Conservation (phyloP, 1,140 invertebrate genomes). For the Brachionus paranguensis region DNA sequence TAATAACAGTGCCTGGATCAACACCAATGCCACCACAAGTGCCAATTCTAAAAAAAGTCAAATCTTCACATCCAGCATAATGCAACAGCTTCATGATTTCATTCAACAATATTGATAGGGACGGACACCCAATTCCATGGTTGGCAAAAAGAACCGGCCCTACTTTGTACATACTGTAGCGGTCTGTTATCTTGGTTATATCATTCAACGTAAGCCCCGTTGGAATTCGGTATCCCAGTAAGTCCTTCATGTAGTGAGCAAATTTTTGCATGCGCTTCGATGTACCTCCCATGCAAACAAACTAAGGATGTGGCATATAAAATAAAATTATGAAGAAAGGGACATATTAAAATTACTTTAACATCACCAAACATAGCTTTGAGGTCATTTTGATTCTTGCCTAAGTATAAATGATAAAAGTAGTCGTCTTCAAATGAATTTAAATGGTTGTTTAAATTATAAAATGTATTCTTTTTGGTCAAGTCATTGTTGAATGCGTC, state of each 20-base stretch:
- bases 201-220: conserved; percentile 77
- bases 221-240: conserved; percentile 80
- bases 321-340: neutral
- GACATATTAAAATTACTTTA: conserved; percentile 49
- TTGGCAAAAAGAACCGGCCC: conserved; percentile 83
- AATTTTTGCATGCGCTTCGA: conserved; percentile 88
- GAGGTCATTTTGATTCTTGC: conserved; percentile 73
- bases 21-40: conserved; percentile 85
- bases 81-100: conserved; percentile 89
- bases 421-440: conserved; percentile 63
- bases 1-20: conserved; percentile 77
- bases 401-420: conserved; percentile 84
- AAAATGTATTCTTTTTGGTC: neutral
- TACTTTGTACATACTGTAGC: conserved; percentile 95
- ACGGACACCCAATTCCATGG: conserved; percentile 91
- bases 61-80: conserved; percentile 71
- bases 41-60: conserved; percentile 82
- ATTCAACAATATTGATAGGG: conserved; percentile 80
- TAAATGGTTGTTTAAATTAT: conserved; percentile 34
- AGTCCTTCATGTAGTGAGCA: conserved; percentile 77
- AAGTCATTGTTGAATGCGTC: neutral
- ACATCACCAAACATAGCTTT: conserved; percentile 92
- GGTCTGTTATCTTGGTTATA: conserved; percentile 78
- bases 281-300: conserved; percentile 95
- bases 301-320: conserved; percentile 58